Evolutionary conservation across 2,888 invertebrate species (phyloP).

Genomic region (Eupithecia abbreviata): DNA sequence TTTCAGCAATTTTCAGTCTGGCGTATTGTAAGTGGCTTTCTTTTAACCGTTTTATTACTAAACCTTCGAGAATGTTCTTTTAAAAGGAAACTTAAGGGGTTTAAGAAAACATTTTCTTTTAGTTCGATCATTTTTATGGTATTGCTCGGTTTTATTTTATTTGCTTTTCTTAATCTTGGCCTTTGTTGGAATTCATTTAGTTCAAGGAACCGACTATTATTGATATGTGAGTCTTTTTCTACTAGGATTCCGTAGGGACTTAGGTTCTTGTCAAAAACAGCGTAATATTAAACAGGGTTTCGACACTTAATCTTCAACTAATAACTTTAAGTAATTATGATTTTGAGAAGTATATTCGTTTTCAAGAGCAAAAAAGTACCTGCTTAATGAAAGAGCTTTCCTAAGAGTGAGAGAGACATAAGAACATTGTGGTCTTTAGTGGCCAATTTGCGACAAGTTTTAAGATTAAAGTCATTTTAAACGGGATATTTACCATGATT

Average conservation of each 20-base stretch:
- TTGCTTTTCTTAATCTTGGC: background rate
- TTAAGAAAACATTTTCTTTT: slow-evolving; percentile 13
- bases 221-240: background rate
- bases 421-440: background rate
- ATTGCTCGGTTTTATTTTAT: background rate
- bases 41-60: slow-evolving; percentile 22
- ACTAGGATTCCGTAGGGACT: background rate
- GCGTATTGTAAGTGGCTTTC: slow-evolving; percentile 32
- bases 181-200: background rate
- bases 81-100: slow-evolving; percentile 2
- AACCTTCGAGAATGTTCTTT: slow-evolving; percentile 14
- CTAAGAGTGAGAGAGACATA: background rate
- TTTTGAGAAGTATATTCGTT: no score
- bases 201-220: background rate
- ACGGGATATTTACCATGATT: no score
- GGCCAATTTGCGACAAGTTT: no score
- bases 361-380: background rate
- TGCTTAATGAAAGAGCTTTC: background rate
- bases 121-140: slow-evolving; percentile 7
- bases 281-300: background rate
- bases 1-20: slow-evolving; percentile 35
- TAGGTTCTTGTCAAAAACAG: background rate
- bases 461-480: no score
- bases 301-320: no score
- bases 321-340: no score